A percentile compares a stretch with the other conserved stretches of the same genome.
Conservation (phyloP, 2,797 vertebrate species). For the Tragelaphus eurycerus region DNA sequence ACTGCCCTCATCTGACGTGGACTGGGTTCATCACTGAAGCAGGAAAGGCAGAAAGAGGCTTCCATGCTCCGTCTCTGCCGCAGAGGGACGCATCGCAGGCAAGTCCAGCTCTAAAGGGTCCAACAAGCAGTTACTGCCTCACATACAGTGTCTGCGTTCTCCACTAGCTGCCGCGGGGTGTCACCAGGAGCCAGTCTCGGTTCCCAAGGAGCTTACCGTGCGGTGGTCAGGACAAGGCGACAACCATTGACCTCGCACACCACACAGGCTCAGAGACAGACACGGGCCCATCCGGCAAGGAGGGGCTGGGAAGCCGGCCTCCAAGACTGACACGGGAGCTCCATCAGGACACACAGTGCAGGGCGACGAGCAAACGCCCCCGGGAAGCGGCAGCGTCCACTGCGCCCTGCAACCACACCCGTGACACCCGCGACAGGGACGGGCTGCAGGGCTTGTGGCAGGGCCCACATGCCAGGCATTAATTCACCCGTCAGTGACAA, state of each 20-base stretch:
- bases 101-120: background rate
- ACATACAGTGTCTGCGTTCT: rapidly evolving
- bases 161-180: background rate
- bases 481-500: background rate
- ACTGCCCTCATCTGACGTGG: background rate
- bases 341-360: background rate
- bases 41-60: background rate
- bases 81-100: background rate
- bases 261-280: background rate
- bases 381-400: background rate
- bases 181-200: background rate
- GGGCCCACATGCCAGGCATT: too few relatives aligned
- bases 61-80: background rate
- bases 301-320: background rate
- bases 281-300: background rate
- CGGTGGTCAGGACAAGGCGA: background rate
- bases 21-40: background rate
- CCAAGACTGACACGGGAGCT: background rate
- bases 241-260: background rate
- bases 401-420: background rate
- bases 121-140: background rate
- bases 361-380: background rate
- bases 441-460: background rate
- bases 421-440: rapidly evolving
- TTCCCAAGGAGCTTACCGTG: background rate